These are phyloP conservation scores for Echiichthys vipera DNA, from an alignment of 2,797 vertebrate genomes.

Conservation along the genomic window DNA sequence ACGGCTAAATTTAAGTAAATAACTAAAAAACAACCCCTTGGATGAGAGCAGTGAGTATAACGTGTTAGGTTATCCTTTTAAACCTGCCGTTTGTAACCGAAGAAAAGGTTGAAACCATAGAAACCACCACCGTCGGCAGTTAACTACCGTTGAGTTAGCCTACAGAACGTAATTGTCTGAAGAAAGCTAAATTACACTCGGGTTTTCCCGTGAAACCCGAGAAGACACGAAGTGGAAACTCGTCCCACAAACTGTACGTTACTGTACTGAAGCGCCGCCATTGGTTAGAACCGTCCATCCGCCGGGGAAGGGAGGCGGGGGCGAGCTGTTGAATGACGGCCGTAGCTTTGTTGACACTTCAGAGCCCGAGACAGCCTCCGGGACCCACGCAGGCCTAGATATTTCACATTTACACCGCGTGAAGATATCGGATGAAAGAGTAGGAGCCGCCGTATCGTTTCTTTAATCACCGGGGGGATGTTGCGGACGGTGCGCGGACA, in stretches of 20 bases:
- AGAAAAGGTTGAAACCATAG: rapidly evolving
- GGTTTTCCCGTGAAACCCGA: slow-evolving; percentile 58
- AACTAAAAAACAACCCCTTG: too few relatives aligned
- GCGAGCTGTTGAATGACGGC: slow-evolving; percentile 68
- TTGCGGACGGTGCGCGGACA: slow-evolving; percentile 27
- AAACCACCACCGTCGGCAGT: not conserved
- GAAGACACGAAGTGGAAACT: slow-evolving; percentile 38
- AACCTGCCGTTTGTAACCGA: not conserved
- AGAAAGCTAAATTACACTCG: slow-evolving; percentile 20
- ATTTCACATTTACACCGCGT: slow-evolving; percentile 14
- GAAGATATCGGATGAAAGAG: slow-evolving; percentile 49
- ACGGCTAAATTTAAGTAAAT: not conserved
- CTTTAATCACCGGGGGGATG: slow-evolving; percentile 53
- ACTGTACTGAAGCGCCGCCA: slow-evolving; percentile 28
- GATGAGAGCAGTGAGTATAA: not conserved
- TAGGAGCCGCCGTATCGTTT: slow-evolving; percentile 47
- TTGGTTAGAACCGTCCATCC: slow-evolving; percentile 57
- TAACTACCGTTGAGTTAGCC: not conserved
- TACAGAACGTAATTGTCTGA: too few relatives aligned
- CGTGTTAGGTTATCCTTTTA: not conserved
- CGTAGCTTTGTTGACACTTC: slow-evolving; percentile 57
- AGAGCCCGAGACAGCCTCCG: slow-evolving; percentile 31
- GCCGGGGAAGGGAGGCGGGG: slow-evolving; percentile 56
- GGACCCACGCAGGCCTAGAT: slow-evolving; percentile 52
- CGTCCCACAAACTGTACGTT: slow-evolving; percentile 27